Evolutionary conservation across 2,888 invertebrate genomes (phyloP).

Genomic region (Lasioglossum vierecki): DNA sequence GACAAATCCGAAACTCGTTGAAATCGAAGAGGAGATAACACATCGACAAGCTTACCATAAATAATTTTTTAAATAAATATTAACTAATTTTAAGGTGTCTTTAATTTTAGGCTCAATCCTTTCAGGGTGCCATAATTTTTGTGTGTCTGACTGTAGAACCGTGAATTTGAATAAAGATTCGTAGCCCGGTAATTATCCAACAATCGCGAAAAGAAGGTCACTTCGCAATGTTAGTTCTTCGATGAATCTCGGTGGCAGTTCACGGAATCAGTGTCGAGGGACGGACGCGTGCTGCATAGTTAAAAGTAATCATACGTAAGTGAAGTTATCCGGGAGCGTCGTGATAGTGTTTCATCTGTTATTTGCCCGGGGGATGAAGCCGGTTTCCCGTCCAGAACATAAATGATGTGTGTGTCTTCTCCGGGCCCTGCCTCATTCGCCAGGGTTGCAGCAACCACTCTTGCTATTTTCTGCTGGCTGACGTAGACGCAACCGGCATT

Average conservation of each 20-base stretch:
- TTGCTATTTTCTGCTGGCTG: constrained; percentile 30
- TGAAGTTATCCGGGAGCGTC: constrained; percentile 11
- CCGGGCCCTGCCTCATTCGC: background rate
- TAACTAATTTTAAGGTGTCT: no score
- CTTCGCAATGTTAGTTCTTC: background rate
- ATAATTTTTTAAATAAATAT: background rate
- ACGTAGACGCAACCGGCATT: constrained; percentile 21
- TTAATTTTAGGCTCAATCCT: no score
- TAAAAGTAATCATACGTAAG: constrained; percentile 56
- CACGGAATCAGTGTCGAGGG: constrained; percentile 5
- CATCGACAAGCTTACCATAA: no score
- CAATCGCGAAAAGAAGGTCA: background rate
- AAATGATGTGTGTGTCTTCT: constrained; percentile 19
- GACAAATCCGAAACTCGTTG: no score
- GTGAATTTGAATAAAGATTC: background rate
- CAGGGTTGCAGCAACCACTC: constrained; percentile 2
- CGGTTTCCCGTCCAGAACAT: constrained; percentile 15
- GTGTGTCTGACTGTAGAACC: background rate
- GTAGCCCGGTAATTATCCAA: background rate
- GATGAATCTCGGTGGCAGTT: constrained; percentile 8
- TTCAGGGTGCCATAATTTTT: no score
- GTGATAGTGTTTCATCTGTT: constrained; percentile 41
- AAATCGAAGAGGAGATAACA: no score
- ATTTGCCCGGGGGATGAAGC: constrained; percentile 15
- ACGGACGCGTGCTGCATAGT: constrained; percentile 36